These are phyloP conservation scores for Tylochromis polylepis DNA, from an alignment of 2,113 vertebrate genomes.

Conservation along the genomic window DNA sequence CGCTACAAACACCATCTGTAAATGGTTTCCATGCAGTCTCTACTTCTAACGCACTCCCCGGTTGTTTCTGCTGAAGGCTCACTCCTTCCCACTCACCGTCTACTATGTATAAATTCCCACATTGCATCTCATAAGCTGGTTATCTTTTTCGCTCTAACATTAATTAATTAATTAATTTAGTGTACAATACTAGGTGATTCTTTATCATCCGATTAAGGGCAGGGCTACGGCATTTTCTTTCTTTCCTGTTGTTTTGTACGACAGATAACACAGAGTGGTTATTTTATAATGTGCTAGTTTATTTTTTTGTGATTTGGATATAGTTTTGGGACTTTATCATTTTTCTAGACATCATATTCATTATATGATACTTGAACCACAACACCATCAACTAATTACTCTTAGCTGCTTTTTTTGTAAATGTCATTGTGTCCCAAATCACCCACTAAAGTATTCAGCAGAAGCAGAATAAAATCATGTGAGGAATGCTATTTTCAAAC, in stretches of 20 bases:
- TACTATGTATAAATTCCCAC: not conserved
- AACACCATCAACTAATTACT: not conserved
- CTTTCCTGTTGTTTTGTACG: not conserved
- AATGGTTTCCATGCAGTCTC: conserved; percentile 2
- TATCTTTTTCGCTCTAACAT: not conserved
- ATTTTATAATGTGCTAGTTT: not conserved
- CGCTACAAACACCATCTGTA: conserved; percentile 11
- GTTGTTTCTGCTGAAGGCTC: not conserved
- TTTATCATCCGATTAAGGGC: not conserved
- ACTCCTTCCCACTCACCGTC: conserved; percentile 3
- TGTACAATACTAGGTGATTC: not conserved
- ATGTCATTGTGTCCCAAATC: not conserved
- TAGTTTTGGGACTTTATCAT: not conserved
- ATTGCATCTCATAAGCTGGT: not conserved
- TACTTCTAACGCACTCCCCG: not conserved
- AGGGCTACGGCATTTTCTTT: not conserved
- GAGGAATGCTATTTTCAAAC: not conserved
- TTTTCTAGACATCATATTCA: not conserved
- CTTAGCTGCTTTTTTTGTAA: not conserved
- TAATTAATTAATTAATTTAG: no score
- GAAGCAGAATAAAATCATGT: not conserved
- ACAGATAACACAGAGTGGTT: not conserved
- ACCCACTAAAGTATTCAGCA: not conserved
- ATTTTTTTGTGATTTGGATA: not conserved
- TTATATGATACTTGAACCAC: not conserved